Percentiles rank a stretch among this genome's conserved stretches.
Evolutionary conservation across 2,888 invertebrate species (phyloP).

Genomic region (Autographa pulchrina): DNA sequence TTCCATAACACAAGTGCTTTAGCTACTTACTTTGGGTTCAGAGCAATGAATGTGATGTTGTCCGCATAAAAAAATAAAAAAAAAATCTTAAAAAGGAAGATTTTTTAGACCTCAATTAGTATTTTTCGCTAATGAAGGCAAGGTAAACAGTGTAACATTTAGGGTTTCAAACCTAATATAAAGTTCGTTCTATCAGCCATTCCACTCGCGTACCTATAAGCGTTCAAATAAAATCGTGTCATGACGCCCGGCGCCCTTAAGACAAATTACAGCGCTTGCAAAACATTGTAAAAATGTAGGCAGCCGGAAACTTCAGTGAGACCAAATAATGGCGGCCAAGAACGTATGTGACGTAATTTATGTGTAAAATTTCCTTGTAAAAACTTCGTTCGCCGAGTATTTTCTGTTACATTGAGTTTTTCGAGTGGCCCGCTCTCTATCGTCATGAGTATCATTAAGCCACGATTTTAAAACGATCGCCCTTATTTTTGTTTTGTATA

Average conservation of each 20-base stretch:
- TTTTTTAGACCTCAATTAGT: no score
- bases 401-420: conserved; percentile 73
- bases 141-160: no score
- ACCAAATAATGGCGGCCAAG: conserved; percentile 84
- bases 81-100: no score
- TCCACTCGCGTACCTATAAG: conserved; percentile 12
- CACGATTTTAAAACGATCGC: conserved; percentile 78
- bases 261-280: conserved; percentile 76
- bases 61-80: no score
- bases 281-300: conserved; percentile 82
- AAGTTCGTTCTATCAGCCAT: conserved; percentile 6
- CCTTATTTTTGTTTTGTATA: conserved; percentile 71
- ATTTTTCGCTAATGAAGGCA: no score
- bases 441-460: conserved; percentile 76
- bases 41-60: no score
- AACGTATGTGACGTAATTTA: conserved; percentile 79
- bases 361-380: conserved; percentile 82
- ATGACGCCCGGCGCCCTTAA: conserved; percentile 63
- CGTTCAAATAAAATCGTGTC: conserved; percentile 52
- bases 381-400: conserved; percentile 75
- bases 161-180: background rate
- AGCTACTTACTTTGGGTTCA: no score
- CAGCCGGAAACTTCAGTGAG: conserved; percentile 75
- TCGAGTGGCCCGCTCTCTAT: conserved; percentile 67
- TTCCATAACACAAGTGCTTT: no score